Conservation (phyloP, 2,888 invertebrate genomes). For the Amiota mariae region DNA sequence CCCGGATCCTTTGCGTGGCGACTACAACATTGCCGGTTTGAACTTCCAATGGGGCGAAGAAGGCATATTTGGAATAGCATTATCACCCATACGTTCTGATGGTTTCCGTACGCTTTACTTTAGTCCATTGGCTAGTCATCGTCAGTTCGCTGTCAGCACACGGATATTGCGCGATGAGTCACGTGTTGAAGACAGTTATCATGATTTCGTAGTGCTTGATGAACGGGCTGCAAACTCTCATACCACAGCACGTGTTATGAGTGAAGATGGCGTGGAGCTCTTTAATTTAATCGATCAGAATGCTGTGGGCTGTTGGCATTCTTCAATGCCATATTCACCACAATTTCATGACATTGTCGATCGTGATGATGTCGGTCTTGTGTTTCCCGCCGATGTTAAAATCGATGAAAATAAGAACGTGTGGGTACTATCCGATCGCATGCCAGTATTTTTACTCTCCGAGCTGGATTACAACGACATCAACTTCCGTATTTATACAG, state of each 20-base stretch:
- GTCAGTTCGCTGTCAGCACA: conserved; percentile 87
- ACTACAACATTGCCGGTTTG: conserved; percentile 85
- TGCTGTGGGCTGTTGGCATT: conserved; percentile 88
- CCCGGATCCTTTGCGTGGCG: conserved; percentile 86
- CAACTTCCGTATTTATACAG: conserved; percentile 85
- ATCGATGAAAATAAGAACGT: conserved; percentile 81
- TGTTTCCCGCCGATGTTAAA: conserved; percentile 87
- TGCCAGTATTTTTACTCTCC: conserved; percentile 84
- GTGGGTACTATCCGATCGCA: conserved; percentile 88
- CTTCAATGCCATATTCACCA: conserved; percentile 78
- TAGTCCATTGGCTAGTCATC: conserved; percentile 84
- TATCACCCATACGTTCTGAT: conserved; percentile 80
- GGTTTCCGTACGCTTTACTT: conserved; percentile 84
- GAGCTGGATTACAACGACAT: conserved; percentile 83
- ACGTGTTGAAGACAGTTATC: conserved; percentile 80
- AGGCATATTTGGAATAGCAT: conserved; percentile 85
- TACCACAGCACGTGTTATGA: conserved; percentile 83
- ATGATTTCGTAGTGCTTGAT: conserved; percentile 78
- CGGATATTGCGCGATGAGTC: conserved; percentile 81
- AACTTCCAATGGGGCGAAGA: conserved; percentile 91
- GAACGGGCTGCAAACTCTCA: conserved; percentile 81
- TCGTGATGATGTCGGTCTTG: conserved; percentile 82
- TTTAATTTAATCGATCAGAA: conserved; percentile 87
- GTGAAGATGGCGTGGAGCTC: conserved; percentile 83
- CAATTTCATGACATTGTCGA: conserved; percentile 82